Base-by-base conservation (phyloP, 2,797 vertebrate species). In the Sebastes umbrosus region DNA sequence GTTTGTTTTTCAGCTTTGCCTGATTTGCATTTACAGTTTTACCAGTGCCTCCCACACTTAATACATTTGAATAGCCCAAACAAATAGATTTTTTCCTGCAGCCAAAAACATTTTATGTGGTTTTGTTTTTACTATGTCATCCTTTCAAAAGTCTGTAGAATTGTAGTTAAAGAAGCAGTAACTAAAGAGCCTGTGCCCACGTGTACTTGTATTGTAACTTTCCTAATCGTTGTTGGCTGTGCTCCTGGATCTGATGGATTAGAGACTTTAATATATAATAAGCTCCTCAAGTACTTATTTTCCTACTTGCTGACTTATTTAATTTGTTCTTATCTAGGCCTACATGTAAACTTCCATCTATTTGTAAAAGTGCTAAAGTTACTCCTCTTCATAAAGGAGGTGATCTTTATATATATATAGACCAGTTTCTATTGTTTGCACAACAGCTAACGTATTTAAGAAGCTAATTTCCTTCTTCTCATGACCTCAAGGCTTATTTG, bases 11-110 rank as follows among this genome's bases (percentile, higher is more conserved):
- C 27, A 65, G 62, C 13, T 65, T 3, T 39, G 43, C 52, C 57
- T 81, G 2, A 69, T 80, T 80, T 84, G 39, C 67, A 74, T 82
- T 75, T 60, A 5, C 46, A 68, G 60, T 70, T 24, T 69, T n/a
- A 55, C 18, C 39, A 65, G 25, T 65, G 18, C 31, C 25, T 75
- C 63, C 54, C 54, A 60, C 58, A 34, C 27, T 39, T 2, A 74
- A 20, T 52, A 79, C 7, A 64, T 70, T 82, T 74, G 39, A 83
- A 63, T 54, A 18, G 24, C 14, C 63, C 1, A 13, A 75, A 5
- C n/a, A 72, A 67, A 59, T 43, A 39, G 8, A 54, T 63, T 25
- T 68, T 57, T 55, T 20, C 39, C 43, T 64, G 50, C 24, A 36
- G 54, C 59, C 3, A 29, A 59, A 57, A 54, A 55, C 12, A 24